phyloP scores from a whole-genome alignment of 2,113 vertebrate genomes.

The Accipiter cooperii region DNA sequence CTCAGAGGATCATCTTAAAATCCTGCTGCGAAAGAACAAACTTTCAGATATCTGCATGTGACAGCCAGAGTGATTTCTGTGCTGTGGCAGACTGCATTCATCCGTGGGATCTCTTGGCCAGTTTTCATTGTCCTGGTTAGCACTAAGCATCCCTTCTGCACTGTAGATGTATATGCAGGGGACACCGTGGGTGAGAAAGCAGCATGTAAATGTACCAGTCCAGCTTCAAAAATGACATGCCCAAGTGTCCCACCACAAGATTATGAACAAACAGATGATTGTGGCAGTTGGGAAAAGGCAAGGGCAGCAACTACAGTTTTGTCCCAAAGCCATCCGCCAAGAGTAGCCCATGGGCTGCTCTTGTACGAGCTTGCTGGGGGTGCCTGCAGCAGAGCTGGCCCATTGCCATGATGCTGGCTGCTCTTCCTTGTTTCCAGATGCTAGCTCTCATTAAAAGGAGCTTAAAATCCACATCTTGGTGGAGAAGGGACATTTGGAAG shows the following conservation, averaged over 20 bases:
- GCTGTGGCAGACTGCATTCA: constrained; percentile 14
- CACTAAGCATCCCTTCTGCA: neutral
- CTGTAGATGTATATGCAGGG: neutral
- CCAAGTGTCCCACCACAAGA: neutral
- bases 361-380: neutral
- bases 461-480: constrained; percentile 4
- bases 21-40: constrained; percentile 47
- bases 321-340: neutral
- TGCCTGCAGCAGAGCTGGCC: constrained; percentile 13
- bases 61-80: constrained; percentile 1
- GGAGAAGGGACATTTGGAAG: constrained; percentile 33
- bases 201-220: neutral
- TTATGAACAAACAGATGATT: neutral
- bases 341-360: neutral
- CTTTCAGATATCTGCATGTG: constrained; percentile 36
- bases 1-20: constrained; percentile 60
- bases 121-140: constrained; percentile 17
- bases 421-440: constrained; percentile 48
- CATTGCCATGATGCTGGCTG: neutral
- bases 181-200: neutral
- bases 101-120: neutral
- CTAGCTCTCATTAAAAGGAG: constrained; percentile 34
- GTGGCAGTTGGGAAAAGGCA: neutral
- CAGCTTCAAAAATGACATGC: neutral
- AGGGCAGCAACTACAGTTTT: neutral